A percentile compares a stretch with the other conserved stretches of the same genome.
These are phyloP conservation scores for Cyprinodon diabolis DNA, from an alignment of 2,797 vertebrate species.

Conservation along the genomic window DNA sequence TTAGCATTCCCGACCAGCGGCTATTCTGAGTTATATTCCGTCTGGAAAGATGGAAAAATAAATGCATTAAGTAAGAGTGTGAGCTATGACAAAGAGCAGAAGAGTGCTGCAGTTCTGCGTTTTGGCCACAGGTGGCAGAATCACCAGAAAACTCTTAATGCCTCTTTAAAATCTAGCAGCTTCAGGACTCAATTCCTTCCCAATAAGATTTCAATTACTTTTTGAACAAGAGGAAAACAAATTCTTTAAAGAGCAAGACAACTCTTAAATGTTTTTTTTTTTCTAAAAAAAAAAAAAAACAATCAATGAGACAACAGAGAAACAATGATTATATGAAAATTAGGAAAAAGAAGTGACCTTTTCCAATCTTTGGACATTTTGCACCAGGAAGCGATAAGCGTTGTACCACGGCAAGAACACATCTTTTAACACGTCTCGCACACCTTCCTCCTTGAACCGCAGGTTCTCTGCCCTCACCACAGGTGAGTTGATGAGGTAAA, in stretches of 20 bases:
- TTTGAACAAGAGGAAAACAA: background rate
- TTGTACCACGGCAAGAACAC: constrained; percentile 99
- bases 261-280: background rate
- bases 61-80: too few relatives aligned
- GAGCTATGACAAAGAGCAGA: too few relatives aligned
- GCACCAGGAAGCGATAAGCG: constrained; percentile 95
- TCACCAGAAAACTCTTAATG: too few relatives aligned
- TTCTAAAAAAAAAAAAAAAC: background rate
- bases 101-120: too few relatives aligned
- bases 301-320: background rate
- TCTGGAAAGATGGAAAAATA: background rate
- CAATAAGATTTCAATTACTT: background rate
- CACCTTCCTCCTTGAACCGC: constrained; percentile 97
- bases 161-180: background rate
- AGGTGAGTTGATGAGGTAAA: constrained; percentile 98
- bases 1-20: background rate
- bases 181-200: background rate
- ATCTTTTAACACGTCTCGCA: constrained; percentile 94
- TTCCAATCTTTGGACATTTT: constrained; percentile 90
- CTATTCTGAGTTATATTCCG: background rate
- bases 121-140: too few relatives aligned
- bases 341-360: constrained; percentile 80
- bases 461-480: constrained; percentile 97
- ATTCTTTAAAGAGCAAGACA: background rate
- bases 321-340: background rate